Percentiles rank a stretch among this genome's conserved stretches.
phyloP scores from a whole-genome alignment of 2,113 vertebrate species.

The Oreochromis tanganicae region DNA sequence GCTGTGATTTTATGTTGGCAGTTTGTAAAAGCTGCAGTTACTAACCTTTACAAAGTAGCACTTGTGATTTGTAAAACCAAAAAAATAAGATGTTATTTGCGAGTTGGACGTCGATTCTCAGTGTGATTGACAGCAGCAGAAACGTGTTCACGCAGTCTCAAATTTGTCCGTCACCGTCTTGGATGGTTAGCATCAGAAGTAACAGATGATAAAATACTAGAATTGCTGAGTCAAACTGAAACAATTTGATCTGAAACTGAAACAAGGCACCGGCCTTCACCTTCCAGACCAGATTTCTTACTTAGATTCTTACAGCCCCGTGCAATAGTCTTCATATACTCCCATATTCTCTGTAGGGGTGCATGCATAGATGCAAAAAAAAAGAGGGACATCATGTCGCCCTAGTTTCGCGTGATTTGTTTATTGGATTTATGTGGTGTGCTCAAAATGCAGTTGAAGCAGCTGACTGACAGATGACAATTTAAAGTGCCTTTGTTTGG shows the following conservation, averaged over 20 bases:
- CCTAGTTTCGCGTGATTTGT: background rate
- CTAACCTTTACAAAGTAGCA: background rate
- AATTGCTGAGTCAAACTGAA: background rate
- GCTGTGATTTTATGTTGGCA: background rate
- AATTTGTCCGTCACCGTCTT: background rate
- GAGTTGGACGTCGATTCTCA: background rate
- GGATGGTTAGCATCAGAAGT: background rate
- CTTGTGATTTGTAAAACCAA: background rate
- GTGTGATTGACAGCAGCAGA: background rate
- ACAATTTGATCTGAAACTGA: background rate
- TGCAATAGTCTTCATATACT: background rate
- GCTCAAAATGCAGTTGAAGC: background rate
- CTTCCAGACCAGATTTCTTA: fast-evolving
- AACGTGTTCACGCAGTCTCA: background rate
- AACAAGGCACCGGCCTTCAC: background rate
- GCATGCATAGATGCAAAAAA: background rate
- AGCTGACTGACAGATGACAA: background rate
- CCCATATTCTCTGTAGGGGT: background rate
- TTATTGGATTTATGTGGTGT: background rate
- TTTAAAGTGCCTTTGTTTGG: background rate
- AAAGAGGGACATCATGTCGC: background rate
- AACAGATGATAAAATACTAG: background rate
- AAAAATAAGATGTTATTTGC: background rate
- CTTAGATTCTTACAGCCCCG: background rate
- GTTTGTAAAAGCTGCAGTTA: background rate